phyloP scores from a whole-genome alignment of 2,113 vertebrate species.

The Sus scrofa region T2T-Sscrofa CM000816.6:15729001-15729500 shows the following conservation, averaged over 20 bases:
- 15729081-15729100: not conserved
- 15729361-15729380: not conserved
- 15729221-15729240: not conserved
- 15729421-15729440: not conserved
- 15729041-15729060: too few relatives aligned
- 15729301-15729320: fast-evolving
- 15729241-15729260: not conserved
- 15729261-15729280: not conserved
- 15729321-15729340: too few relatives aligned
- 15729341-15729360: not conserved
- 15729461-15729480: not conserved
- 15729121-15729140: not conserved
- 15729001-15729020: not conserved
- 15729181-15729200: not conserved
- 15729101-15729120: not conserved
- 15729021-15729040: not conserved
- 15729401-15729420: not conserved
- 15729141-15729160: not conserved
- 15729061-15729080: not conserved
- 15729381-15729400: not conserved
- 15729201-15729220: not conserved
- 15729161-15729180: not conserved
- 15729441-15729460: too few relatives aligned
- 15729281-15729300: not conserved
- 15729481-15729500: not conserved